Base-by-base conservation (phyloP, 2,797 vertebrate genomes). In the Sebastes itinus region DNA sequence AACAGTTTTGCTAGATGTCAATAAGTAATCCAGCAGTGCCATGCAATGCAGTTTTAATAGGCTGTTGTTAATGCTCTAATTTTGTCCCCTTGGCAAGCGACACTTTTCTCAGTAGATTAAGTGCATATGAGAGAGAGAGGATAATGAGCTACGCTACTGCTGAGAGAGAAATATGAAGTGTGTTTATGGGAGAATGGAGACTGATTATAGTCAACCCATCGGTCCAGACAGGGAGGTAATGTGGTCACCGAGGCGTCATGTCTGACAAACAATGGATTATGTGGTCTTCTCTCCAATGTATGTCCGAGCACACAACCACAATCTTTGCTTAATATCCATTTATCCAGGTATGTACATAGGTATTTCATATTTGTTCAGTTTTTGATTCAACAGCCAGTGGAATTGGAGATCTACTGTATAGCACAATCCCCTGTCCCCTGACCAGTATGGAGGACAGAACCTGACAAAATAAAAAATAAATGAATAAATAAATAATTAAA, bases 11-110 rank as follows among this genome's bases (percentile, higher is more conserved):
- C 78, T 67, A 69, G 56, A 77, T 64, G 63, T 83, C 81, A 77
- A 72, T 75, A 73, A 79, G 66, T 74, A 81, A 81, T 74, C 28
- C 54, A 49, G 28, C 75, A 46, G 75, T 60, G 30, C 12, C 25
- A 3, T 61, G 9, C 75, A 71, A 61, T 66, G 38, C 1, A 46
- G 46, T 82, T 87, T 87, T 77, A 85, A 81, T 70, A 77, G 66
- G 46, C 46, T 42, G 58, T 69, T 80, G 28, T 77, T 83, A 75
- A 87, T 78, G 72, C 20, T 2, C 33, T 75, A 63, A 82, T 87
- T 85, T 72, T 73, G 14, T 56, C 81, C 59, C 25, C 42, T 65
- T 82, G 67, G 76, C 72, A 86, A 76, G 63, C 10, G 1, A 78
- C 75, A 72, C 35, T 69, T 81, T 88, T 55, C 7, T 77, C 63